Conservation (phyloP, 1,140 invertebrate species). For the Zaprionus gabonicus region DNA sequence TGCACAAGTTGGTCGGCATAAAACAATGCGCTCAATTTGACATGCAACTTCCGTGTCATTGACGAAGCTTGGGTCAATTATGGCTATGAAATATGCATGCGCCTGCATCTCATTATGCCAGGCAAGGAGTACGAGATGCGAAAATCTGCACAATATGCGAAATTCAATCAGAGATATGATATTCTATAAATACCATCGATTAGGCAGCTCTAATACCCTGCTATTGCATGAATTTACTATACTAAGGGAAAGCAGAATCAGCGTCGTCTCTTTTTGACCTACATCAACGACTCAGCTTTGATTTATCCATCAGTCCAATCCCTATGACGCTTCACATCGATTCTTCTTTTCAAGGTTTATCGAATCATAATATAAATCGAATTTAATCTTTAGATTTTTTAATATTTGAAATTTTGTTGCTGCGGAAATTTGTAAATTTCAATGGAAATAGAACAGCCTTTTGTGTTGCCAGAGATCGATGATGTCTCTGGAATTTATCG, state of each 20-base stretch:
- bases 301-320: too few relatives aligned
- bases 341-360: not conserved
- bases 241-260: not conserved
- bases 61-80: conserved; percentile 51
- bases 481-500: not conserved
- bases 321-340: not conserved
- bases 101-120: conserved; percentile 39
- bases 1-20: not conserved
- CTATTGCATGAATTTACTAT: not conserved
- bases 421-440: conserved; percentile 11
- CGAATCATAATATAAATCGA: too few relatives aligned
- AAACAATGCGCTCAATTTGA: conserved; percentile 49
- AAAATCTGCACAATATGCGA: conserved; percentile 35
- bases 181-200: not conserved
- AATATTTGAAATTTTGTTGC: conserved; percentile 34
- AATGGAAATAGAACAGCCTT: conserved; percentile 56
- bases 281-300: not conserved
- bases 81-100: conserved; percentile 50
- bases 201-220: not conserved
- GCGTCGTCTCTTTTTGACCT: not conserved
- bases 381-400: not conserved
- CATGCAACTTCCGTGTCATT: conserved; percentile 33
- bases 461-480: not conserved
- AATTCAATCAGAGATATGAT: conserved; percentile 48
- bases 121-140: not conserved